Percentiles rank a stretch among this genome's conserved stretches.
Evolutionary conservation across 2,113 vertebrate species (phyloP).

Genomic region (Takifugu bimaculatus): DNA sequence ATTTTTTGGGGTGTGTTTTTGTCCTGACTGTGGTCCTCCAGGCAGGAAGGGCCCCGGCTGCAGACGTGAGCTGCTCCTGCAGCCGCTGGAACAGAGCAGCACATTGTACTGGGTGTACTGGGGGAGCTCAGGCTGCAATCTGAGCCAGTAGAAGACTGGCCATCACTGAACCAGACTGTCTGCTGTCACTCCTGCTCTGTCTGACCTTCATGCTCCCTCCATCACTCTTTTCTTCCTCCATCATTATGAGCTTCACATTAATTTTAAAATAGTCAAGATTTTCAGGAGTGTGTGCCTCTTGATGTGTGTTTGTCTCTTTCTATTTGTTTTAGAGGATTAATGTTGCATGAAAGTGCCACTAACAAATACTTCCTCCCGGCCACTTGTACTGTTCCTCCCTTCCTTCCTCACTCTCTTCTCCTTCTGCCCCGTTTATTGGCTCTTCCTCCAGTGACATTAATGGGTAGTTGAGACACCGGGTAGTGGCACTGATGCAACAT

Average conservation of each 20-base stretch:
- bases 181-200: conserved; percentile 49
- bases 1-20: conserved; percentile 60
- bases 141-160: conserved; percentile 52
- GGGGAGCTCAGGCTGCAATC: conserved; percentile 56
- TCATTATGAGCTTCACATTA: not conserved
- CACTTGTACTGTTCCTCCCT: not conserved
- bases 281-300: not conserved
- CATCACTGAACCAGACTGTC: conserved; percentile 60
- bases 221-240: not conserved
- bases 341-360: conserved; percentile 13
- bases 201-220: conserved; percentile 1
- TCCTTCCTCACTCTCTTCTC: not conserved
- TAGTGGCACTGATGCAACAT: conserved; percentile 27
- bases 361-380: not conserved
- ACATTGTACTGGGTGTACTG: conserved; percentile 66
- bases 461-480: conserved; percentile 26
- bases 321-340: conserved; percentile 10
- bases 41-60: conserved; percentile 63
- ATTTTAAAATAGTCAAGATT: not conserved
- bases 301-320: not conserved
- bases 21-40: conserved; percentile 59
- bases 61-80: conserved; percentile 46
- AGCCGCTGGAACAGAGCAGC: conserved; percentile 59
- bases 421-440: not conserved
- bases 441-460: conserved; percentile 9